These are phyloP conservation scores for Borostomias antarcticus DNA, from an alignment of 2,797 vertebrate genomes.

Conservation along the genomic window DNA sequence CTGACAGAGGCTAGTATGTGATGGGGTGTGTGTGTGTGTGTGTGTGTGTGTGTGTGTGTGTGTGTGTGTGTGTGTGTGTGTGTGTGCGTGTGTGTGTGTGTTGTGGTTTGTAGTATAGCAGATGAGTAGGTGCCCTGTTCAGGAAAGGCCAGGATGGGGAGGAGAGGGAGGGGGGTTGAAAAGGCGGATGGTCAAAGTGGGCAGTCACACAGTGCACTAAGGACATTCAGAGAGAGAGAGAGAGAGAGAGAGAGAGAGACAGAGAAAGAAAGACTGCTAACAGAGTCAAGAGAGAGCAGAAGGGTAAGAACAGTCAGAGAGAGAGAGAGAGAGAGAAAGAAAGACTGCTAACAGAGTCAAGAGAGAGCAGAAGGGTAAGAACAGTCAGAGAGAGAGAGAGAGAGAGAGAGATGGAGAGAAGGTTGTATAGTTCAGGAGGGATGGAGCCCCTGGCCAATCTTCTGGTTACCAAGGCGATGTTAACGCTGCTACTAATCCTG, in stretches of 20 bases:
- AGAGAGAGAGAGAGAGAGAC: conserved; percentile 8
- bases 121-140: conserved; percentile 17
- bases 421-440: conserved; percentile 7
- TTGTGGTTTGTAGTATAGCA: not conserved
- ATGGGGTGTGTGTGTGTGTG: conserved; percentile 2
- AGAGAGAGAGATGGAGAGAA: conserved; percentile 15
- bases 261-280: not conserved
- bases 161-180: conserved; percentile 32
- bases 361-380: not conserved
- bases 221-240: conserved; percentile 17
- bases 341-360: conserved; percentile 4
- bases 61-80: not conserved
- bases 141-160: conserved; percentile 47
- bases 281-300: conserved; percentile 2
- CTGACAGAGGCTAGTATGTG: conserved; percentile 13
- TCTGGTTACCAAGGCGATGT: not conserved
- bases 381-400: not conserved
- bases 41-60: not conserved
- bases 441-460: conserved; percentile 19
- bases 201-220: conserved; percentile 32
- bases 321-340: not conserved
- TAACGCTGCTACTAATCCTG: conserved; percentile 36
- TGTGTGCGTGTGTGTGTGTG: not conserved
- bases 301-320: not conserved
- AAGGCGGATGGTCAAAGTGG: conserved; percentile 27